Base-by-base conservation (phyloP, 2,113 vertebrate species). In the Tonatia bakeri region DNA sequence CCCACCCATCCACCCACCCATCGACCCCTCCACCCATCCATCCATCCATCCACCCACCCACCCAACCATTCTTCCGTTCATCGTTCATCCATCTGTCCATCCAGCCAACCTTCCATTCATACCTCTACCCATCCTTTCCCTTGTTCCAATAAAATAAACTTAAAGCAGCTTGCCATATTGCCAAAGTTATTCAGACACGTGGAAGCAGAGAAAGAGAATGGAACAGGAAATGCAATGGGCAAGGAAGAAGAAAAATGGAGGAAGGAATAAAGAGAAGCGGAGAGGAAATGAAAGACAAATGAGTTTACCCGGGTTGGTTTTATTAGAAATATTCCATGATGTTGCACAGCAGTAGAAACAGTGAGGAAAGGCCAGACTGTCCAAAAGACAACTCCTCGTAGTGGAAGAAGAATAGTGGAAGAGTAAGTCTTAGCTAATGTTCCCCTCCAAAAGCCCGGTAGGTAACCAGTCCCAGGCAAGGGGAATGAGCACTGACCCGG, bases 401-500 rank as follows among this genome's bases (percentile, higher is more conserved):
- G n/a, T 13, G 38, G 28, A 19, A 54, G 64, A 81, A 1, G 13
- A n/a, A n/a, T 24, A 26, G n/a, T 13, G 38, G 28, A 19, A 54
- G 64, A 81, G 0, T 13, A 8, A 61, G 7, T 43, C 65, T 64
- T n/a, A 56, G 80, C 83, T 19, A 52, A 15, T 2, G 24, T 20
- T 26, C 33, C 56, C 26, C 67, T 40, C 20, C 33, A 40, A 2
- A 11, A 4, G 2, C 4, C 19, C 5, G 22, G 47, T 54, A 19
- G 40, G 10, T 9, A 15, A 7, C 45, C 19, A 0, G 0, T 2
- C 3, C 1, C 10, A 6, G 56, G 33, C 0, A 16, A 43, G 33
- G 54, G 22, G 10, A 1, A 5, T 5, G 2, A 26, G 31, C 26
- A 0, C 10, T 0, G 19, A 3, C 2, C 15, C 2, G 0, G 36